Evolutionary conservation across 2,113 vertebrate species (phyloP).

Genomic region (Sorex araneus): DNA sequence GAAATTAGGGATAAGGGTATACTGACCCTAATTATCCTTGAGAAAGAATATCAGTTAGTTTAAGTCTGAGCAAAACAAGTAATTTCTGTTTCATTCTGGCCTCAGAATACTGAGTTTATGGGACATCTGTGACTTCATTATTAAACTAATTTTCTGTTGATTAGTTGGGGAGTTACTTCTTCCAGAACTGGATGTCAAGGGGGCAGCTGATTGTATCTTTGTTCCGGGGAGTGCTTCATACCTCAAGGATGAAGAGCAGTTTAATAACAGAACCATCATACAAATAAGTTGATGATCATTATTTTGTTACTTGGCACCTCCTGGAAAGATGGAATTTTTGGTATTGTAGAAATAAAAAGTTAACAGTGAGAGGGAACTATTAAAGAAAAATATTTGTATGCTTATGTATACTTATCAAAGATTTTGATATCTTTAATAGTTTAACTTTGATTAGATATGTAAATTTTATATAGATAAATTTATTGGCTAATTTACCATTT

Average conservation of each 20-base stretch:
- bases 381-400: conserved; percentile 16
- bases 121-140: neutral
- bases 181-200: neutral
- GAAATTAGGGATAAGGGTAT: neutral
- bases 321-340: conserved; percentile 14
- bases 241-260: neutral
- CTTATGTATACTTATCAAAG: neutral
- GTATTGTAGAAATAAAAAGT: conserved; percentile 26
- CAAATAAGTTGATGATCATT: conserved; percentile 17
- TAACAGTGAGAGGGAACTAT: neutral
- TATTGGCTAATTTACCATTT: conserved; percentile 49
- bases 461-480: conserved; percentile 23
- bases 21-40: neutral
- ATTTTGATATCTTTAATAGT: no score
- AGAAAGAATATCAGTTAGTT: neutral
- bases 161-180: neutral
- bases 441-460: neutral
- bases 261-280: neutral
- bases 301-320: conserved; percentile 25
- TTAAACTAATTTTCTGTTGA: neutral
- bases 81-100: neutral
- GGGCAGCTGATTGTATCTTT: no score
- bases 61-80: neutral
- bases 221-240: neutral
- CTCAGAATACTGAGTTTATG: neutral